These are phyloP conservation scores for Poecilia latipinna DNA, from an alignment of 2,113 vertebrate genomes.

Conservation along the genomic window DNA sequence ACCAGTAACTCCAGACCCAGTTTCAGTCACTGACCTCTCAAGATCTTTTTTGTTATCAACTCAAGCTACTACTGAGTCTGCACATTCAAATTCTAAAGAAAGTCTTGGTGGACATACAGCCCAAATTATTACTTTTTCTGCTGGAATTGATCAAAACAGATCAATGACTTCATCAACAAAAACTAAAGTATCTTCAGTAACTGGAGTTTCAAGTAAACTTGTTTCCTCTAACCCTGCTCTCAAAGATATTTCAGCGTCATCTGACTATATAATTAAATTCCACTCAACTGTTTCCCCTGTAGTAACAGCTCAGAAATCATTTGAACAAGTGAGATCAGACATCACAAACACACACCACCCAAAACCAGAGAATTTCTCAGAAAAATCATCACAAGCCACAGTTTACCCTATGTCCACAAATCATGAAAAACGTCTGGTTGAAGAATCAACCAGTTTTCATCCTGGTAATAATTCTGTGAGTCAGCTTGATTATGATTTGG, in stretches of 20 bases:
- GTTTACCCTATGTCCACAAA: conserved; percentile 22
- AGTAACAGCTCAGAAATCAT: conserved; percentile 31
- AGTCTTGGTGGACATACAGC: too few species aligned
- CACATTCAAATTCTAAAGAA: too few species aligned
- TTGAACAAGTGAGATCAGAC: conserved; percentile 54
- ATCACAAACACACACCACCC: conserved; percentile 36
- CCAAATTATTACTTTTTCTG: too few species aligned
- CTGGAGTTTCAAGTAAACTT: too few species aligned
- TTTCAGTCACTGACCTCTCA: conserved; percentile 19
- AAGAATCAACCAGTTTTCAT: conserved; percentile 15
- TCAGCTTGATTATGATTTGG: conserved; percentile 1
- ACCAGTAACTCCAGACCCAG: conserved; percentile 4
- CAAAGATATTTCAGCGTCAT: conserved; percentile 17
- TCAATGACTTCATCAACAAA: too few species aligned
- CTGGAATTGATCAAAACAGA: too few species aligned
- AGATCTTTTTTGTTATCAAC: too few species aligned
- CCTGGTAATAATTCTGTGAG: neutral
- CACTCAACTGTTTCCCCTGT: conserved; percentile 30
- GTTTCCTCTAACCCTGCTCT: neutral
- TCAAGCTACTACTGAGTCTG: too few species aligned
- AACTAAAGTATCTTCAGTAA: too few species aligned
- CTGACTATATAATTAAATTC: conserved; percentile 42
- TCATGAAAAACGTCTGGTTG: conserved; percentile 14
- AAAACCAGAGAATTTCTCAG: conserved; percentile 22
- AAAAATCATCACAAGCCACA: conserved; percentile 29